Evolutionary conservation across 1,140 invertebrate species (phyloP).

Genomic region (Campoletis sonorensis): DNA sequence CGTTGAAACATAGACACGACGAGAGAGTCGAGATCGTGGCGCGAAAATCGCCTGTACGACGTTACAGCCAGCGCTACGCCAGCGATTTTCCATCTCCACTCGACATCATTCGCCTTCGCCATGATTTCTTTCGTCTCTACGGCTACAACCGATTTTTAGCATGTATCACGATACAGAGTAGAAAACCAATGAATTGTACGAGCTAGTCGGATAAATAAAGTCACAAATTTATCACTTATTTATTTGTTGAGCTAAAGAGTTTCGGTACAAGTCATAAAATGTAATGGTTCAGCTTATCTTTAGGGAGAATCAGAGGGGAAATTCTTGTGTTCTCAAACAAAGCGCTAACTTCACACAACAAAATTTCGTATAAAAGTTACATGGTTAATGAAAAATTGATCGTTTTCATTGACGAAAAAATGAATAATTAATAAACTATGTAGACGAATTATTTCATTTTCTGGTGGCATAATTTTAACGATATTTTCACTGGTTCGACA

Average conservation of each 20-base stretch:
- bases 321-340: no score
- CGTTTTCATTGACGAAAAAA: no score
- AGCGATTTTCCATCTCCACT: not conserved
- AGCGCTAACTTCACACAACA: no score
- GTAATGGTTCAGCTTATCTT: no score
- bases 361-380: no score
- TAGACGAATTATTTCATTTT: no score
- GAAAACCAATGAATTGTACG: conserved; percentile 52
- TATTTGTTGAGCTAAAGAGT: not conserved
- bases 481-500: no score
- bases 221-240: conserved; percentile 50
- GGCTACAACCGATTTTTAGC: conserved; percentile 35
- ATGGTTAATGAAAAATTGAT: no score
- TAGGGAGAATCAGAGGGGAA: no score
- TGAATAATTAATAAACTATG: no score
- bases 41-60: conserved; percentile 25
- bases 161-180: conserved; percentile 41
- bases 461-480: no score
- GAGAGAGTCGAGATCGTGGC: conserved; percentile 23
- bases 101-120: not conserved
- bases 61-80: conserved; percentile 37
- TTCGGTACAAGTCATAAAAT: no score
- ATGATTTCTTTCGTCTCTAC: conserved; percentile 14
- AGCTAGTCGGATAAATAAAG: conserved; percentile 56
- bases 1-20: conserved; percentile 16